phyloP scores from a whole-genome alignment of 2,113 vertebrate species.

The Zosterops borbonicus region DNA sequence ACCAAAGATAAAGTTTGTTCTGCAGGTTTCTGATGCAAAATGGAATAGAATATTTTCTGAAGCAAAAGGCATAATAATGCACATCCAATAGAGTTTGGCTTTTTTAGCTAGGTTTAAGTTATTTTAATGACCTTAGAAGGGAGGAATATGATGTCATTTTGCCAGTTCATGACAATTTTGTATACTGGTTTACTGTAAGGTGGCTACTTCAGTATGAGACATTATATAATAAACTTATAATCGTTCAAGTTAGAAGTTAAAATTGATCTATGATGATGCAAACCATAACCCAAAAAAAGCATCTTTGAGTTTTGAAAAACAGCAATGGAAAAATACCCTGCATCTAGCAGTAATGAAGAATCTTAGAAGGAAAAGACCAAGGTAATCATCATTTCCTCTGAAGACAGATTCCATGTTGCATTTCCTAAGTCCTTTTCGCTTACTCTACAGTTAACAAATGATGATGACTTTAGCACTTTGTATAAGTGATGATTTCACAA shows the following conservation, averaged over 20 bases:
- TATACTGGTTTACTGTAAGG: not conserved
- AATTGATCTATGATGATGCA: not conserved
- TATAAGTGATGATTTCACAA: constrained; percentile 4
- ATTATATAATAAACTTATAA: not conserved
- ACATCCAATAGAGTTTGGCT: not conserved
- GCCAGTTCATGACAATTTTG: not conserved
- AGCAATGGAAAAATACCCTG: not conserved
- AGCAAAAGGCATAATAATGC: not conserved
- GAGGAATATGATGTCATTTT: not conserved
- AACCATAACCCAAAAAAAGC: not conserved
- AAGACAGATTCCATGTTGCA: not conserved
- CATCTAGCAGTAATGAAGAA: not conserved
- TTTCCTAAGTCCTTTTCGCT: not conserved
- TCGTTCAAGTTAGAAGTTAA: not conserved
- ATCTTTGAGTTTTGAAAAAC: not conserved
- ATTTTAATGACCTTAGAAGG: not conserved
- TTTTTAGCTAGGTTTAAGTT: not conserved
- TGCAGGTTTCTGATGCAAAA: not conserved
- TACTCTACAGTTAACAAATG: not conserved
- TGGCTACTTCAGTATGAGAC: not conserved
- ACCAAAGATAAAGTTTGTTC: not conserved
- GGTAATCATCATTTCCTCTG: not conserved
- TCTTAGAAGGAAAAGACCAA: not conserved
- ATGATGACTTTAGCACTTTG: not conserved
- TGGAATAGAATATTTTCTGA: not conserved